Evolutionary conservation across 2,113 vertebrate genomes (phyloP).

Genomic region (Hiodon tergisus): DNA sequence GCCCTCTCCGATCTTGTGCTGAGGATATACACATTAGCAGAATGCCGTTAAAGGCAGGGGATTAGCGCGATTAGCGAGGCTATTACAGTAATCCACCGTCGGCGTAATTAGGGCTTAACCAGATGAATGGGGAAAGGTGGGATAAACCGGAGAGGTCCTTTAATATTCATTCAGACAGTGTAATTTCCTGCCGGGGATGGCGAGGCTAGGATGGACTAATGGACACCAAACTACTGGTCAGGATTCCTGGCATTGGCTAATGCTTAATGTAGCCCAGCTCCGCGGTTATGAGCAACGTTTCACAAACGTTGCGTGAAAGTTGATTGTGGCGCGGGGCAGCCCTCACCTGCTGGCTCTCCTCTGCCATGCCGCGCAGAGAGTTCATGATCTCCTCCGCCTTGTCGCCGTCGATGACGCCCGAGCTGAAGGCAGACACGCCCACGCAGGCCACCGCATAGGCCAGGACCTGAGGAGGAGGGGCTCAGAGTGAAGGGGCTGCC

Average conservation of each 20-base stretch:
- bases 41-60: neutral
- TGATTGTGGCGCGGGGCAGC: neutral
- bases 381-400: constrained; percentile 81
- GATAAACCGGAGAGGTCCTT: neutral
- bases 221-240: no score
- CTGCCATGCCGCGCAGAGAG: constrained; percentile 67
- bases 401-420: constrained; percentile 65
- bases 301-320: neutral
- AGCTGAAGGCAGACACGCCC: constrained; percentile 76
- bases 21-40: constrained; percentile 1
- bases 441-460: constrained; percentile 80
- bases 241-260: no score
- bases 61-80: constrained; percentile 8
- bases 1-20: neutral
- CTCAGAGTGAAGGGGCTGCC: no score
- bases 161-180: neutral
- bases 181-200: neutral
- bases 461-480: constrained; percentile 66
- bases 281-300: no score
- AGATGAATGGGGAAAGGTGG: neutral
- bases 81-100: neutral
- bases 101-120: neutral
- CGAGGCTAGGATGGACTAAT: no score
- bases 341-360: constrained; percentile 85
- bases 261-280: no score